A percentile compares a stretch with the other conserved stretches of the same genome.
Evolutionary conservation across 2,888 invertebrate species (phyloP).

Genomic region (Leucophenga montana): DNA sequence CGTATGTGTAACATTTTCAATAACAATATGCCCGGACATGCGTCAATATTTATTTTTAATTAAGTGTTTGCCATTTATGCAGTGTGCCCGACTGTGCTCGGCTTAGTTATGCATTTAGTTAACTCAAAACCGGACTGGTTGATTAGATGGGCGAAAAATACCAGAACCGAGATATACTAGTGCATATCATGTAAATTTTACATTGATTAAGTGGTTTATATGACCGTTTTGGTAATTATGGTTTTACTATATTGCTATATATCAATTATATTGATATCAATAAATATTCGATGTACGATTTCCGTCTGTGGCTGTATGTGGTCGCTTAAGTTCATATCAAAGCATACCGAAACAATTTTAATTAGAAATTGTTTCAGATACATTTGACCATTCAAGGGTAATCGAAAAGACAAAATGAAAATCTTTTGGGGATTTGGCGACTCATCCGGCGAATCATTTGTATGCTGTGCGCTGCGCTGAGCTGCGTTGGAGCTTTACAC

Average conservation of each 20-base stretch:
- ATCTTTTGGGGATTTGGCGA: too few species aligned
- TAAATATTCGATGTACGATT: too few species aligned
- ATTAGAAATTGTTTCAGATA: too few species aligned
- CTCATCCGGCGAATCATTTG: background rate
- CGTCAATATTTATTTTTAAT: constrained; percentile 28
- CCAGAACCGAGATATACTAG: background rate
- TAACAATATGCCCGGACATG: background rate
- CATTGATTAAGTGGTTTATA: constrained; percentile 2
- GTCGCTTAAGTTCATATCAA: too few species aligned
- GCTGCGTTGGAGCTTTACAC: background rate
- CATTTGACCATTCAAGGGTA: too few species aligned
- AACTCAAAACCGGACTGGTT: background rate
- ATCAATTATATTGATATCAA: too few species aligned
- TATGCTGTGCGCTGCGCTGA: background rate
- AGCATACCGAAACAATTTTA: too few species aligned
- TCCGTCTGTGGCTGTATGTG: too few species aligned
- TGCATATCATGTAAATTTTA: background rate
- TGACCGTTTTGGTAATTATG: too few species aligned
- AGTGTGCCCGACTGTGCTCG: background rate
- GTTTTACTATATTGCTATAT: too few species aligned
- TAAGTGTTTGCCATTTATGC: constrained; percentile 19
- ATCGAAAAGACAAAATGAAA: too few species aligned
- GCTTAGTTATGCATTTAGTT: background rate
- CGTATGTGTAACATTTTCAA: constrained; percentile 19
- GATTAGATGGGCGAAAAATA: background rate